Percentiles rank a stretch among this genome's conserved stretches.
These are phyloP conservation scores for Chymomyza costata DNA, from an alignment of 1,140 invertebrate species.

Conservation along the genomic window DNA sequence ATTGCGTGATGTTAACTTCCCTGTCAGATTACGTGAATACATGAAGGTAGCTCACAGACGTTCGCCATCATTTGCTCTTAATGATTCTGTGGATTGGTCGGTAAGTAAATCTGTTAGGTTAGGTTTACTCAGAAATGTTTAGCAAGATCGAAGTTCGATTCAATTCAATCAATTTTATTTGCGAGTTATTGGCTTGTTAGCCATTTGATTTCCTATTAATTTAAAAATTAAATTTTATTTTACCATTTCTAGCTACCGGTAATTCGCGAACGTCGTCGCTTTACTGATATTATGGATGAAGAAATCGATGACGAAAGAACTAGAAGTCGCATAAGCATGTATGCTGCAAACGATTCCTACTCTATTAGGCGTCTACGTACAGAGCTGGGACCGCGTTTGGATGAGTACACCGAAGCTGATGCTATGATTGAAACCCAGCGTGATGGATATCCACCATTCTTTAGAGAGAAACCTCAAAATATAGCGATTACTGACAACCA, in stretches of 20 bases:
- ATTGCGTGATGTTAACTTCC: constrained; percentile 93
- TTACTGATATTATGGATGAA: constrained; percentile 96
- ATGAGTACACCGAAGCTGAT: constrained; percentile 89
- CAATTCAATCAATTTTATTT: no score
- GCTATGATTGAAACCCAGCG: constrained; percentile 87
- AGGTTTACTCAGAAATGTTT: no score
- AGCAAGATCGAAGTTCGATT: not conserved
- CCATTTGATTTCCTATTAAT: no score
- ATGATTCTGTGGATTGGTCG: constrained; percentile 85
- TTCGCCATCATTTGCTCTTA: constrained; percentile 81
- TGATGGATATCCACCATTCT: constrained; percentile 86
- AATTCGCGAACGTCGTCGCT: constrained; percentile 91
- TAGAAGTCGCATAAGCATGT: constrained; percentile 86
- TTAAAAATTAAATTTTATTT: constrained; percentile 5
- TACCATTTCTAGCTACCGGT: constrained; percentile 82
- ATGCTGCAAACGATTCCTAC: constrained; percentile 82
- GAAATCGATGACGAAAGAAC: constrained; percentile 92
- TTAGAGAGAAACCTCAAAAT: constrained; percentile 87
- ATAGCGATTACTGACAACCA: constrained; percentile 87
- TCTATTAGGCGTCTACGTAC: constrained; percentile 85
- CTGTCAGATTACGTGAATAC: constrained; percentile 91
- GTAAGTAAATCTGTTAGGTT: constrained; percentile 76
- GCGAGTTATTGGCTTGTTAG: no score
- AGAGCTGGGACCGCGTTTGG: constrained; percentile 86
- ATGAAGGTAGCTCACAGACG: constrained; percentile 91